Evolutionary conservation across 2,888 invertebrate genomes (phyloP), one percentile per base, ranked within the genome.

Genomic region (Phasia obesa): DNA sequence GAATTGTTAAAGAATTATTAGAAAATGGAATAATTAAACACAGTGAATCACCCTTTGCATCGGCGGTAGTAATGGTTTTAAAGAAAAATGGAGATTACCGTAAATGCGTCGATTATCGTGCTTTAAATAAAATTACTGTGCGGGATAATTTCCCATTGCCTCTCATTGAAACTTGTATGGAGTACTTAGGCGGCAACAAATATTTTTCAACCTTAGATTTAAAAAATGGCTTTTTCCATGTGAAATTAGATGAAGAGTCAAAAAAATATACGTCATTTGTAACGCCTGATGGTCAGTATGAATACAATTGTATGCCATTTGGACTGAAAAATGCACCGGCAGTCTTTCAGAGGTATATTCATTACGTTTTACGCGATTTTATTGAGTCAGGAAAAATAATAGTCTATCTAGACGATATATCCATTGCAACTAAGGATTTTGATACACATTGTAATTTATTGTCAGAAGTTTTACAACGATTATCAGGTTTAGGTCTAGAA

Each of bases 251-350:
- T n/a, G 53, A 35, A 15, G 64, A 67, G 1, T 80, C 74, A 6
- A 27, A 31, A 13, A 53, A 57, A 53, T 73, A 65, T 51, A 74
- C 73, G 7, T 59, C 74, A 7, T 73, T 60, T 21, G 67, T 74
- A 25, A 80, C 67, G 11, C 78, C 78, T 7, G 49, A 59, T 49
- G 69, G 74, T 11, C 67, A 80, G 47, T 80, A 35, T 53, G 73
- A 74, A 25, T 74, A 60, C 44, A 53, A 60, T 25, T 38, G 49
- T 42, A 77, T 77, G 69, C 76, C 76, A 7, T 69, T 77, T 42
- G 69, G 67, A 17, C 47, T 75, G 21, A 35, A 47, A 6, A 65
- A 75, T 57, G 74, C 62, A 4, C 74, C 69, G 2, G 64, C 71
- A 15, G 51, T 64, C 4, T 71, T 78, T 57, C 65, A 71, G 27